Evolutionary conservation across 2,797 vertebrate species (phyloP).

Genomic region (Helarctos malayanus): DNA sequence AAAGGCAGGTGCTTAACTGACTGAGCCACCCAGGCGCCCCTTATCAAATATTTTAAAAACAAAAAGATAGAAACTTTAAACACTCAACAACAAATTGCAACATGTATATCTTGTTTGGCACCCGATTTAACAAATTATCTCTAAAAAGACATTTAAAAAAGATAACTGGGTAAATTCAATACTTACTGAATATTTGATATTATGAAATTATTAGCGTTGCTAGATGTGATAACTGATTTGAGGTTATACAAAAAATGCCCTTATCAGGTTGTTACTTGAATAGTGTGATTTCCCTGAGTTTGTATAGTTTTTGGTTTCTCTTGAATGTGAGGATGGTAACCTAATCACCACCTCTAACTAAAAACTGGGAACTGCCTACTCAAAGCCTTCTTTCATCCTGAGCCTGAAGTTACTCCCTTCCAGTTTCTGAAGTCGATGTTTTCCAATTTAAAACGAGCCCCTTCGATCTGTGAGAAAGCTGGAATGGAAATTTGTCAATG

Average conservation of each 20-base stretch:
- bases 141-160: slow-evolving; percentile 29
- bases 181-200: background rate
- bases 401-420: background rate
- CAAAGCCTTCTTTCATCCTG: background rate
- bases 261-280: background rate
- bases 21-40: no score
- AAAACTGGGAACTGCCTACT: background rate
- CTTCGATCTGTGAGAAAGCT: background rate
- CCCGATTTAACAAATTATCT: background rate
- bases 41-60: background rate
- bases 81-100: background rate
- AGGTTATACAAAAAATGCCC: background rate
- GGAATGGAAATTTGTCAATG: background rate
- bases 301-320: background rate
- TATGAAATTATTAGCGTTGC: background rate
- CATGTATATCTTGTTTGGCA: background rate
- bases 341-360: background rate
- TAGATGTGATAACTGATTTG: background rate
- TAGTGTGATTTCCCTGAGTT: background rate
- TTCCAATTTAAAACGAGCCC: background rate
- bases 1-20: no score
- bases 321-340: background rate
- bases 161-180: background rate
- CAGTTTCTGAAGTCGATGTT: slow-evolving; percentile 18
- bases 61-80: background rate